phyloP scores from a whole-genome alignment of 2,888 invertebrate genomes.

The Netelia inedita region DNA sequence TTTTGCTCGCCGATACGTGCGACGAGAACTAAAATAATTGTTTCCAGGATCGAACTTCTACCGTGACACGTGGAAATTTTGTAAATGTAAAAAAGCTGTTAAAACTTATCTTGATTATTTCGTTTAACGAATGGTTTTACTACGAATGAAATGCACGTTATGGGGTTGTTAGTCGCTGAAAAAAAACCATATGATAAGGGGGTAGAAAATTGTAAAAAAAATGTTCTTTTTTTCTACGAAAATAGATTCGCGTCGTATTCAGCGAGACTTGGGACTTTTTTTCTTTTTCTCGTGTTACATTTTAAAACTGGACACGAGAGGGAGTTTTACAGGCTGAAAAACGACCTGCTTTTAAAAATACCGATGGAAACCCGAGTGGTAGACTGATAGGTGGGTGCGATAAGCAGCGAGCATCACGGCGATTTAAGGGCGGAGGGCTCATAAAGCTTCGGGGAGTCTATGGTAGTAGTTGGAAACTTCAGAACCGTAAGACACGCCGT shows the following conservation, averaged over 20 bases:
- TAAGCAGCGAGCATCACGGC: conserved; percentile 56
- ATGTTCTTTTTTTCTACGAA: background rate
- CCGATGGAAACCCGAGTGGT: conserved; percentile 44
- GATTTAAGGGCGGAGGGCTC: conserved; percentile 47
- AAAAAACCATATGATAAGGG: background rate
- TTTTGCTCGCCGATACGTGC: background rate
- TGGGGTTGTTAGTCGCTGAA: background rate
- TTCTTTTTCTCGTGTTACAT: background rate
- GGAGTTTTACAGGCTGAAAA: conserved; percentile 3
- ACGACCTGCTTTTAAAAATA: conserved; percentile 60
- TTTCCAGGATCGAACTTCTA: conserved; percentile 3
- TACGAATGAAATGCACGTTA: no score
- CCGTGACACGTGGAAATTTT: background rate
- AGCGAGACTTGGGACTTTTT: background rate
- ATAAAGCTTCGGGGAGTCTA: conserved; percentile 43
- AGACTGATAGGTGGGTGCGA: conserved; percentile 58
- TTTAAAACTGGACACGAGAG: conserved; percentile 3
- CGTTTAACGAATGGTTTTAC: no score
- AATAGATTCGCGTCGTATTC: background rate
- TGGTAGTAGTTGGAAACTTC: conserved; percentile 50
- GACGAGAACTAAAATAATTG: conserved; percentile 45
- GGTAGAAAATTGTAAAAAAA: background rate
- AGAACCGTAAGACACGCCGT: conserved; percentile 13
- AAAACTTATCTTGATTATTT: no score
- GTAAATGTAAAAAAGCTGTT: background rate